Evolutionary conservation across 2,113 vertebrate genomes (phyloP).

Genomic region (Bubalus kerabau): DNA sequence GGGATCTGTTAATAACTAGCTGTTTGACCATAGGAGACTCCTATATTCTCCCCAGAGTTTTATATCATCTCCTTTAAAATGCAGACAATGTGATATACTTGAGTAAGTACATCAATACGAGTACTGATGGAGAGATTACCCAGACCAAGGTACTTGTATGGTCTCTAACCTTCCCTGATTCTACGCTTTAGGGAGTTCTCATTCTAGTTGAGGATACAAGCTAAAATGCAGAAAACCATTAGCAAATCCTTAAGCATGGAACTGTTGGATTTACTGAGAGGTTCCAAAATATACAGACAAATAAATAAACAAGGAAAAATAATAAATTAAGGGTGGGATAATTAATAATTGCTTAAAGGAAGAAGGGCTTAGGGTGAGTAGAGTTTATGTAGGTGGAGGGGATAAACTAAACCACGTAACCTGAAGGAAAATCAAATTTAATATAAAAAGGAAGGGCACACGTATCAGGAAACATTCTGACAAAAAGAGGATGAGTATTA

Average conservation of each 20-base stretch:
- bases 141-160: neutral
- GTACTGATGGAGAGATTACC: neutral
- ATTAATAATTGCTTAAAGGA: neutral
- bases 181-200: neutral
- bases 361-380: neutral
- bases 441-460: neutral
- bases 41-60: neutral
- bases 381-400: neutral
- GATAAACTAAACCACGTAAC: neutral
- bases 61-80: conserved; percentile 17
- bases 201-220: neutral
- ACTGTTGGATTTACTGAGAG: neutral
- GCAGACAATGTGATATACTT: neutral
- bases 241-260: neutral
- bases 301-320: neutral
- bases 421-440: neutral
- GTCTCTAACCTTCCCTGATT: neutral
- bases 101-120: neutral
- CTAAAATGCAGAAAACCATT: neutral
- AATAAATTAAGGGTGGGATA: neutral
- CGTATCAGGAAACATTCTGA: neutral
- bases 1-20: neutral
- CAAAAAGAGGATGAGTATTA: neutral
- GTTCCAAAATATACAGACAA: neutral
- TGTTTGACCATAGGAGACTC: neutral